These are phyloP conservation scores for Cheilosia soror DNA, from an alignment of 2,888 invertebrate species.

Conservation along the genomic window DNA sequence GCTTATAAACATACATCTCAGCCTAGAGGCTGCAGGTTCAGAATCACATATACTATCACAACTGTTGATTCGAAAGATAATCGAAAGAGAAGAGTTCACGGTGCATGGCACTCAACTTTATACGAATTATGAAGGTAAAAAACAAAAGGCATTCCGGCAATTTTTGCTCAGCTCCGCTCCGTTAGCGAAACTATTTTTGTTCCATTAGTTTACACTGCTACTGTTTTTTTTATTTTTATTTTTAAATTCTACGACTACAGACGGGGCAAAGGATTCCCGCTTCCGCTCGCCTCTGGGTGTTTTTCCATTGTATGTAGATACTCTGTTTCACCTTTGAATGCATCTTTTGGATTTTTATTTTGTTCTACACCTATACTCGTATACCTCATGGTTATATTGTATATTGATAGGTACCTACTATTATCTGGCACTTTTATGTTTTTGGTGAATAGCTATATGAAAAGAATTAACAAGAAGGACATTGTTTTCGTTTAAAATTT, in stretches of 20 bases:
- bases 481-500: no score
- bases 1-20: background rate
- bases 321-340: background rate
- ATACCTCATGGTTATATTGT: no score
- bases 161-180: background rate
- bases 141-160: conserved; percentile 4
- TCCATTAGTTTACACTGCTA: background rate
- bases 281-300: background rate
- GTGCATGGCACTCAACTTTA: background rate
- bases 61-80: background rate
- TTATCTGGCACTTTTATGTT: no score
- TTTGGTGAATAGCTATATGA: no score
- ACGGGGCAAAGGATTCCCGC: background rate
- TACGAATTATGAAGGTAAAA: background rate
- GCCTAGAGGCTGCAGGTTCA: background rate
- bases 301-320: background rate
- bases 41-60: background rate
- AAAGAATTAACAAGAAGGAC: no score
- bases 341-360: background rate
- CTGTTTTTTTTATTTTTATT: background rate
- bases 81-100: background rate
- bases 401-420: no score
- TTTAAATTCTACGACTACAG: background rate
- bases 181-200: background rate
- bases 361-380: background rate